Evolutionary conservation across 2,113 vertebrate genomes (phyloP), one percentile per base, ranked within the genome.

Genomic region (Hymenochirus boettgeri): DNA sequence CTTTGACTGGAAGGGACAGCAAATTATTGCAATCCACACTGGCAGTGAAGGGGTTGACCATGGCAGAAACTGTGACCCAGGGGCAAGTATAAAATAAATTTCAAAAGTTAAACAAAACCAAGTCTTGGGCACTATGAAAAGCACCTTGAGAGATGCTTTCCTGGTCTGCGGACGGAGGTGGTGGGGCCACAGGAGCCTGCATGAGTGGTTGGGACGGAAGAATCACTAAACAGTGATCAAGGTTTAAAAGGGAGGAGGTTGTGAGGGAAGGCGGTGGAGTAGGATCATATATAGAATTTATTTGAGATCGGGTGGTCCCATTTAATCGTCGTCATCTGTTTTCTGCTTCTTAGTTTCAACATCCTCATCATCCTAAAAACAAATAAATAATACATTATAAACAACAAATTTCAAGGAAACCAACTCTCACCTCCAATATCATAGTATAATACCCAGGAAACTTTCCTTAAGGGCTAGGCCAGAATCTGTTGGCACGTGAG

Each of bases 291-390:
- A 69, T 69, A 69, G 47, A 17, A 12, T 29, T 35, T 70, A 69
- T 74, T 75, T 74, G 75, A 71, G 75, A 77, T 76, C 72, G 61
- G 71, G 75, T 74, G 74, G 76, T 70, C 80, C 85, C 74, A 83
- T 85, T 90, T 93, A 96, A 85, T 97, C 93, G 45, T 96, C 93
- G 24, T 94, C 91, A 1, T 92, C 91, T 0, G 88, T 93, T 90
- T 97, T 98, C 90, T 92, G 92, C 93, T 95, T 97, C 91, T 97
- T 98, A 81, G 90, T 85, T 67, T 95, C 92, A 1, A 96, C 88
- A 3, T 97, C 92, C 0, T 98, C 93, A 25, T 96, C 83, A 77
- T 89, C 58, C 2, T 50, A 29, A 53, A 37, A 29, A 23, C 18
- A 39, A 15, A 54, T 2, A 46, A 15, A 21, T 12, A 35, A 35